Evolutionary conservation across 2,888 invertebrate species (phyloP), one percentile per base, ranked within the genome.

Genomic region (Meloe dianella): DNA sequence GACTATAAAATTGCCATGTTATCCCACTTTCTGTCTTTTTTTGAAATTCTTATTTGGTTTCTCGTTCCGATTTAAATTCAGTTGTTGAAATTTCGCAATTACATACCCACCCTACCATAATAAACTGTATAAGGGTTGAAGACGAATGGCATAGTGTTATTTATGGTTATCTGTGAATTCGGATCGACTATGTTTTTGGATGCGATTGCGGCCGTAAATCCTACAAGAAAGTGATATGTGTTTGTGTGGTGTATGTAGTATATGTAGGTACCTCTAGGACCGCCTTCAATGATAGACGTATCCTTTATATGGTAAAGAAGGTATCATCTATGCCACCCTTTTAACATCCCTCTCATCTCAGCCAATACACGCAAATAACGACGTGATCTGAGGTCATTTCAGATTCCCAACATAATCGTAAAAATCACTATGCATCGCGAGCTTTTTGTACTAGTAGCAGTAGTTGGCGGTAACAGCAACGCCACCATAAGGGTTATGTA

Each of bases 351-450:
- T 69, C 70, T 64, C 60, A 59, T 61, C 69, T 74, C 74, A 74
- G 74, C 72, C 73, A 70, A 77, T 75, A 69, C 69, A 79, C 76
- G 79, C 78, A 79, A 77, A 79, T 79, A 78, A 79, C 75, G 74
- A 70, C 69, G 68, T 61, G 65, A 71, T 71, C 70, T 68, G 66
- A 70, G 74, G 73, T 74, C 73, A 73, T 77, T 75, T 73, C 73
- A 74, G 78, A 79, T 77, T 80, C 80, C 79, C 79, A 76, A 71
- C 75, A 82, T 84, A 83, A 84, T 82, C 82, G 82, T 84, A 84
- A 84, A 84, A 84, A 84, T 84, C 84, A 84, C 84, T 84, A 84
- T 84, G 84, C 83, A 83, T 78, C 76, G 67, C 67, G 65, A 41
- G 61, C 67, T 67, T 61, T 65, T 65, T 78, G 74, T 74, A 70